Percentiles rank a stretch among this genome's conserved stretches.
Conservation (phyloP, 1,140 invertebrate species). For the Phenacoccus solenopsis region DNA sequence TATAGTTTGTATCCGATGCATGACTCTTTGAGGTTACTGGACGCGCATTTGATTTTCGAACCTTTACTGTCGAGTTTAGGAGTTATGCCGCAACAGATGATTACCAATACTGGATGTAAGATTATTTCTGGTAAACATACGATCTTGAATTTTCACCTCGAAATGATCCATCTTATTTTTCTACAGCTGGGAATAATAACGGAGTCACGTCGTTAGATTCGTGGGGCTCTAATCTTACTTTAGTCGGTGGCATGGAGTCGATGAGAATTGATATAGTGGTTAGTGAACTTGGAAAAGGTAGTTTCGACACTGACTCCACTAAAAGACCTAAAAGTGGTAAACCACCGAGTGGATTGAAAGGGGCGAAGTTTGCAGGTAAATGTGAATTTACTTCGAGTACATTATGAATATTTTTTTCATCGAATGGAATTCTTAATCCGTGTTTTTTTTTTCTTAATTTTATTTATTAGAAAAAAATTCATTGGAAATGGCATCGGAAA, state of each 20-base stretch:
- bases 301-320: slow-evolving; percentile 25
- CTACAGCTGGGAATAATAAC: slow-evolving; percentile 18
- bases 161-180: not conserved
- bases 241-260: slow-evolving; percentile 72
- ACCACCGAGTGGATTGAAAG: not conserved
- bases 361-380: not conserved
- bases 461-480: slow-evolving; percentile 35
- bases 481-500: slow-evolving; percentile 56
- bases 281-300: slow-evolving; percentile 54
- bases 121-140: not conserved
- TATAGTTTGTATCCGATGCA: slow-evolving; percentile 59
- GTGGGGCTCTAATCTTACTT: slow-evolving; percentile 76
- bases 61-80: slow-evolving; percentile 69
- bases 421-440: no score
- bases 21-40: slow-evolving; percentile 66
- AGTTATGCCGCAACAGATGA: slow-evolving; percentile 76
- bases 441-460: not conserved
- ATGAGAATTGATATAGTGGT: slow-evolving; percentile 90
- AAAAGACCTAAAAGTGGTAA: slow-evolving; percentile 30
- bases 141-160: not conserved
- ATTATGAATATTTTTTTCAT: not conserved
- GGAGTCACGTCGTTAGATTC: slow-evolving; percentile 52
- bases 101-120: slow-evolving; percentile 30
- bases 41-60: slow-evolving; percentile 87
- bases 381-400: not conserved